A percentile compares a stretch with the other conserved stretches of the same genome.
phyloP scores from a whole-genome alignment of 2,888 invertebrate genomes.

The Cryptops parisi region DNA sequence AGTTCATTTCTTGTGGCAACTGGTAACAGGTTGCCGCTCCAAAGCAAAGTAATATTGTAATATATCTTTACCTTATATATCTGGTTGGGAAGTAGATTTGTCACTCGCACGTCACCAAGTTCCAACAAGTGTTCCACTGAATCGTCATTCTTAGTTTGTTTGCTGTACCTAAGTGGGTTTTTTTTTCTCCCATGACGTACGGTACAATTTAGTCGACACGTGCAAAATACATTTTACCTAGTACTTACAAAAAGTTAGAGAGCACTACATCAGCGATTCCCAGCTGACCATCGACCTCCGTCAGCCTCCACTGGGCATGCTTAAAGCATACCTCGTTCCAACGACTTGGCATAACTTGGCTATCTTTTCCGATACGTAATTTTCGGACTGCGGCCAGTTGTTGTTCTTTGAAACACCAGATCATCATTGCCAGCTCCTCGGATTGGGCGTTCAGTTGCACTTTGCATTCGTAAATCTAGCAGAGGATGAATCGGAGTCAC shows the following conservation, averaged over 20 bases:
- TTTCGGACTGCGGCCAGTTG: conserved; percentile 42
- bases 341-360: conserved; percentile 49
- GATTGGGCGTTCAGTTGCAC: conserved; percentile 71
- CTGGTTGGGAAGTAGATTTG: conserved; percentile 86
- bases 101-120: conserved; percentile 87
- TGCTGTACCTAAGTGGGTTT: conserved; percentile 67
- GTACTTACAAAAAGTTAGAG: conserved; percentile 70
- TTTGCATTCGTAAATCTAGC: conserved; percentile 70
- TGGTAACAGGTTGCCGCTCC: no score
- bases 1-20: no score
- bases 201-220: no score
- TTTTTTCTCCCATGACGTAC: no score
- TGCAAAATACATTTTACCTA: not conserved
- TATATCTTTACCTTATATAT: conserved; percentile 50
- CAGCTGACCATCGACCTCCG: conserved; percentile 93
- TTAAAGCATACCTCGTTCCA: conserved; percentile 95
- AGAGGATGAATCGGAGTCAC: no score
- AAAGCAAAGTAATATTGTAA: not conserved
- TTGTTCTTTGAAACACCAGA: conserved; percentile 77
- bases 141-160: conserved; percentile 90
- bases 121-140: conserved; percentile 95
- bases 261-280: conserved; percentile 92
- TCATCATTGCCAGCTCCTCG: conserved; percentile 89
- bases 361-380: conserved; percentile 40
- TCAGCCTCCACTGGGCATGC: conserved; percentile 93